phyloP scores from a whole-genome alignment of 2,888 invertebrate species.

The Lissonota sp. region DNA sequence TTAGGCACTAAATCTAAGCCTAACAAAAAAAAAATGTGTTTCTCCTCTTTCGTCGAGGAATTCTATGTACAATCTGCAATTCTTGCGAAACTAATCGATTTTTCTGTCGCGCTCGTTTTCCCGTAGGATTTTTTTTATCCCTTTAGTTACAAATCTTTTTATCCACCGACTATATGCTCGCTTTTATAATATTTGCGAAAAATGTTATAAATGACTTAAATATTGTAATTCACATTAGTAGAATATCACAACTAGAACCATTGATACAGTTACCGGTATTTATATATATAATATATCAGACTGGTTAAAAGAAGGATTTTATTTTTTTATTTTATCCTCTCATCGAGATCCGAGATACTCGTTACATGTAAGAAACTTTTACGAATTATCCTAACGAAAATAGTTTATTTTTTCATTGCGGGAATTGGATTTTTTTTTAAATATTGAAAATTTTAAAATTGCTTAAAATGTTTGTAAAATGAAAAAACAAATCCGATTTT shows the following conservation, averaged over 20 bases:
- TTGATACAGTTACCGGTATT: constrained; percentile 79
- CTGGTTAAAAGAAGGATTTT: too few species aligned
- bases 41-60: constrained; percentile 65
- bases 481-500: too few species aligned
- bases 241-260: constrained; percentile 84
- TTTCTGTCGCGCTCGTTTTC: constrained; percentile 7
- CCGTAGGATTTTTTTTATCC: constrained; percentile 6
- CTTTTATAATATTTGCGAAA: constrained; percentile 58
- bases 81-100: constrained; percentile 13
- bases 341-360: too few species aligned
- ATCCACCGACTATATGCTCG: constrained; percentile 50
- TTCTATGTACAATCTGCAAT: constrained; percentile 72
- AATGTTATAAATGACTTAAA: constrained; percentile 66
- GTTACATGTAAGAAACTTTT: too few species aligned
- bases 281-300: constrained; percentile 59
- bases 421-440: constrained; percentile 21
- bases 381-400: too few species aligned
- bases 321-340: too few species aligned
- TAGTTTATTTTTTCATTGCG: not conserved
- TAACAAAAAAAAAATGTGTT: constrained; percentile 73
- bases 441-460: too few species aligned
- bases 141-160: constrained; percentile 12
- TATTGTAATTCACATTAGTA: constrained; percentile 75
- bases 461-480: too few species aligned
- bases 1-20: constrained; percentile 81